Percentiles rank a stretch among this genome's conserved stretches.
Conservation (phyloP, 2,797 vertebrate genomes). For the Halcyon leucocephala region DNA sequence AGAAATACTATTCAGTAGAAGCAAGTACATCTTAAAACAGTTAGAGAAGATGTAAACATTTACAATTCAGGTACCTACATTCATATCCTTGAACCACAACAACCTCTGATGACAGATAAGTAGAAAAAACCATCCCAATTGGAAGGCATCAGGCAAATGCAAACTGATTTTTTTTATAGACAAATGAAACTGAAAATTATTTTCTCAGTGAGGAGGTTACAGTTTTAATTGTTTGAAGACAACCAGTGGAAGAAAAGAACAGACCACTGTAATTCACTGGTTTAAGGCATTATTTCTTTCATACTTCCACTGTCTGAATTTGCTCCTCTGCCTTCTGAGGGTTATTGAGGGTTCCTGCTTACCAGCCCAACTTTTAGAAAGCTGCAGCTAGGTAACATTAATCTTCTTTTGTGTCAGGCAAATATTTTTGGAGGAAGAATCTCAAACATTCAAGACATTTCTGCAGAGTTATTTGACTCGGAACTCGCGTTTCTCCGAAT, state of each 20-base stretch:
- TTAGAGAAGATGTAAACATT: not conserved
- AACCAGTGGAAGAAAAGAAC: not conserved
- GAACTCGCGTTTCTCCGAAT: not conserved
- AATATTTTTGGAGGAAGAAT: not conserved
- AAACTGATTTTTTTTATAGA: not conserved
- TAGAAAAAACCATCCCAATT: not conserved
- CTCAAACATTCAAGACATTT: not conserved
- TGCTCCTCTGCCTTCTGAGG: not conserved
- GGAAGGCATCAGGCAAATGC: not conserved
- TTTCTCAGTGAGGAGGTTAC: not conserved
- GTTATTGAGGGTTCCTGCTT: not conserved
- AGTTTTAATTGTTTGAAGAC: conserved; percentile 8
- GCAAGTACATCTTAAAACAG: not conserved
- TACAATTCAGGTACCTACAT: not conserved
- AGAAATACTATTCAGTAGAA: not conserved
- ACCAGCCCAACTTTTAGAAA: not conserved
- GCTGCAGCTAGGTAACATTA: not conserved
- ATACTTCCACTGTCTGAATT: not conserved
- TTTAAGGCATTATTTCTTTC: conserved; percentile 5
- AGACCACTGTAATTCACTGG: not conserved
- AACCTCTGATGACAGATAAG: not conserved
- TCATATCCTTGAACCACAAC: not conserved
- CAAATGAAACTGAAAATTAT: conserved; percentile 1
- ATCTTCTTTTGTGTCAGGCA: not conserved
- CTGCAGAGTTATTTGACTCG: not conserved